A percentile compares a stretch with the other conserved stretches of the same genome.
Conservation (phyloP, 2,113 vertebrate genomes). For the Pholis gunnellus region DNA sequence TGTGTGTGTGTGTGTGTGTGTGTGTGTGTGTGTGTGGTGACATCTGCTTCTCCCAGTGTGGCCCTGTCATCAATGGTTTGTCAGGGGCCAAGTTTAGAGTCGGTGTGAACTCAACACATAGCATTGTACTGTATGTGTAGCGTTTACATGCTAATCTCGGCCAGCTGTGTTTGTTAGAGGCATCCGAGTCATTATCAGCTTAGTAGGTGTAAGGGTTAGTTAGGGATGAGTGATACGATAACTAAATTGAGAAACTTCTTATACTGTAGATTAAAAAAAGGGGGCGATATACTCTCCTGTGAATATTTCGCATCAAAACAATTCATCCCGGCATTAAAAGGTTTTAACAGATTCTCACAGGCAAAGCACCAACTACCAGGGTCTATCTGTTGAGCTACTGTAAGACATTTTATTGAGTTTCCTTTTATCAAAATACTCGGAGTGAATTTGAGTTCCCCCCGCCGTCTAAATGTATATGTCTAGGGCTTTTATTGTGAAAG, state of each 20-base stretch:
- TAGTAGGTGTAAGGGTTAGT: not conserved
- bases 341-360: no score
- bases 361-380: no score
- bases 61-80: conserved; percentile 48
- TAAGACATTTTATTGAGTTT: no score
- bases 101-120: conserved; percentile 8
- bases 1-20: no score
- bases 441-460: not conserved
- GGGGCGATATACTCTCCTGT: no score
- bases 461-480: no score
- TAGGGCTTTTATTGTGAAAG: not conserved
- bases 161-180: conserved; percentile 15
- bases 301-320: no score
- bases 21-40: conserved; percentile 33
- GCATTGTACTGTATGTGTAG: not conserved
- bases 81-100: conserved; percentile 40
- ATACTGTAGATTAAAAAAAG: not conserved
- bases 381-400: no score
- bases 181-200: not conserved
- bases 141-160: conserved; percentile 25
- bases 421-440: no score
- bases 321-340: no score
- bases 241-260: not conserved
- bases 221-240: not conserved
- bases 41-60: conserved; percentile 66